Evolutionary conservation across 2,888 invertebrate genomes (phyloP), one percentile per base, ranked within the genome.

Genomic region (Physocephala rufipes): DNA sequence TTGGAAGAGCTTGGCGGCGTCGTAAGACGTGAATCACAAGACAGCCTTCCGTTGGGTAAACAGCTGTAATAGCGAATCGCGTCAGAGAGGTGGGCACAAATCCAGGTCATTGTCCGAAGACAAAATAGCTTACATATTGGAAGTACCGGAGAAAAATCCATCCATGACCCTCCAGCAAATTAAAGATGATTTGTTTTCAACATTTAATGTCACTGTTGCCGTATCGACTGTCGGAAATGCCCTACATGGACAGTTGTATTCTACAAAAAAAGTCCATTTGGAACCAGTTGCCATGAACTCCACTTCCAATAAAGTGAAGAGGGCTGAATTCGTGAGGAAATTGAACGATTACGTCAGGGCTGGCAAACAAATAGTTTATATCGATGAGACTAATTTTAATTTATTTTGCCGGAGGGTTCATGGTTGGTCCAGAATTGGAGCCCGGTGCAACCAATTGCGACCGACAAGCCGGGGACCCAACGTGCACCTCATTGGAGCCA

Each of bases 381-480:
- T n/a, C n/a, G n/a, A n/a, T n/a, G n/a, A n/a, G n/a, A n/a, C n/a
- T n/a, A n/a, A n/a, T n/a, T 72, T 72, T 21, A 70, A 70, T 45
- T 61, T 70, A 26, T 73, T 70, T 28, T 70, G 70, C 53, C 58
- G 67, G 21, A 67, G 53, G n/a, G 43, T 63, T 19, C 64, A 62
- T 16, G 73, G 67, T 13, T 55, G 70, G 19, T 64, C 71, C 19
- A 69, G 55, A 45, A 24, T 63, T 49, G 71, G 71, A 19, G 15
- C 21, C 13, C 19, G 55, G 15, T 61, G 53, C 16, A 67, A 61
- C 1, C 66, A 71, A 45, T 12, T 28, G 9, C n/a, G 61, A 21
- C 69, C 69, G 0, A 69, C 69, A 21, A n/a, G 66, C 21, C 65
- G 69, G n/a, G 69, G 69, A 26, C 69, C 69, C 24, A 72, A 72